phyloP scores from a whole-genome alignment of 2,113 vertebrate genomes.

The Oncorhynchus keta region DNA sequence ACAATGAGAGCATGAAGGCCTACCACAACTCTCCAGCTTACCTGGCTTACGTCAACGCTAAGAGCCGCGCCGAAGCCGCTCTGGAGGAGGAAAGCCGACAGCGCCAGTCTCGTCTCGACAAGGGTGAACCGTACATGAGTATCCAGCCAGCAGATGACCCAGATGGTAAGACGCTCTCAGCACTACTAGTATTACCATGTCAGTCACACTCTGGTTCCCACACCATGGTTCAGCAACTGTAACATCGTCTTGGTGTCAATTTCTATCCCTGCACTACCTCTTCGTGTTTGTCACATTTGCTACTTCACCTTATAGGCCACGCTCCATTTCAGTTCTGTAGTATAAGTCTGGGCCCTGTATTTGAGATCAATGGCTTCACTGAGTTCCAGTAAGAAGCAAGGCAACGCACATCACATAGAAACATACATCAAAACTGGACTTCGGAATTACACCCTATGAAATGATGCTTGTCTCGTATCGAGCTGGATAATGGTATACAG shows the following conservation, averaged over 20 bases:
- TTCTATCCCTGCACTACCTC: too few relatives aligned
- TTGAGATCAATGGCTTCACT: too few relatives aligned
- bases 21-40: constrained; percentile 99
- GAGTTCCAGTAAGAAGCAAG: too few relatives aligned
- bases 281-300: too few relatives aligned
- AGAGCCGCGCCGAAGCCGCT: constrained; percentile 94
- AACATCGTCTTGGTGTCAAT: too few relatives aligned
- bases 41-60: constrained; percentile 97
- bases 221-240: too few relatives aligned
- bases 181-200: background rate
- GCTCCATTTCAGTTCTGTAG: too few relatives aligned
- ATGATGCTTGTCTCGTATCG: constrained; percentile 52
- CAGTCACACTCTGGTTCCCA: background rate
- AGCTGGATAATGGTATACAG: constrained; percentile 55
- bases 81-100: constrained; percentile 96
- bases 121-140: constrained; percentile 97
- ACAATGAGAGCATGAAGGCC: constrained; percentile 99
- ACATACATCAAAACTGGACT: constrained; percentile 1
- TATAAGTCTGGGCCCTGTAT: too few relatives aligned
- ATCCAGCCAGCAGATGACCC: constrained; percentile 97
- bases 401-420: background rate
- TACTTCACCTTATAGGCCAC: too few relatives aligned
- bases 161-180: constrained; percentile 80
- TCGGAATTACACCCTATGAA: constrained; percentile 63
- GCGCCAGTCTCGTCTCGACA: constrained; percentile 95